These are phyloP conservation scores for Agapostemon virescens DNA, from an alignment of 2,888 invertebrate genomes.

Conservation along the genomic window DNA sequence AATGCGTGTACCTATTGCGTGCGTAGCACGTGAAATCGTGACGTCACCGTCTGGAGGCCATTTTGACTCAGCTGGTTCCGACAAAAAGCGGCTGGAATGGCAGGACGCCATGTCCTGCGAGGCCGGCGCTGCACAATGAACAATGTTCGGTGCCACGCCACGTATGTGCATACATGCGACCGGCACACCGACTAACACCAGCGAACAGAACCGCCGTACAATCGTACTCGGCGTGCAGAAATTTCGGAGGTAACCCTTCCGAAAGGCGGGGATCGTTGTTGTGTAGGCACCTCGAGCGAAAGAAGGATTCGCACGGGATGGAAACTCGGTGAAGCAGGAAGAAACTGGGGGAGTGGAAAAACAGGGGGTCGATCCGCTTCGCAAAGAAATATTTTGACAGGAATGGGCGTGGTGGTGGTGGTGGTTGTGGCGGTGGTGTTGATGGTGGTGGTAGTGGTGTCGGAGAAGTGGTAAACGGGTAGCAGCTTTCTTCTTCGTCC, in stretches of 20 bases:
- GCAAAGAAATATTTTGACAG: slow-evolving; percentile 79
- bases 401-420: slow-evolving; percentile 72
- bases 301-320: not conserved
- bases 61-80: slow-evolving; percentile 79
- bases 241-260: slow-evolving; percentile 65
- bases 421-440: not conserved
- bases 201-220: slow-evolving; percentile 9
- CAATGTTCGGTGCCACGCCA: slow-evolving; percentile 66
- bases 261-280: slow-evolving; percentile 23
- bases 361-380: slow-evolving; percentile 37
- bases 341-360: not conserved
- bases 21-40: slow-evolving; percentile 66
- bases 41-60: slow-evolving; percentile 76
- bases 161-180: slow-evolving; percentile 33
- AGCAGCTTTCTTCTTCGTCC: slow-evolving; percentile 4
- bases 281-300: not conserved
- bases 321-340: not conserved
- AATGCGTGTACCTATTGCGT: slow-evolving; percentile 53
- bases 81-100: slow-evolving; percentile 75
- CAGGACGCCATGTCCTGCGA: slow-evolving; percentile 76
- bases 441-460: slow-evolving; percentile 70
- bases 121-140: slow-evolving; percentile 68
- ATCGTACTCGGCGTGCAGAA: slow-evolving; percentile 46
- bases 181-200: slow-evolving; percentile 20
- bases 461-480: not conserved